Base-by-base conservation (phyloP, 2,888 invertebrate genomes). In the Anoplius nigerrimus region DNA sequence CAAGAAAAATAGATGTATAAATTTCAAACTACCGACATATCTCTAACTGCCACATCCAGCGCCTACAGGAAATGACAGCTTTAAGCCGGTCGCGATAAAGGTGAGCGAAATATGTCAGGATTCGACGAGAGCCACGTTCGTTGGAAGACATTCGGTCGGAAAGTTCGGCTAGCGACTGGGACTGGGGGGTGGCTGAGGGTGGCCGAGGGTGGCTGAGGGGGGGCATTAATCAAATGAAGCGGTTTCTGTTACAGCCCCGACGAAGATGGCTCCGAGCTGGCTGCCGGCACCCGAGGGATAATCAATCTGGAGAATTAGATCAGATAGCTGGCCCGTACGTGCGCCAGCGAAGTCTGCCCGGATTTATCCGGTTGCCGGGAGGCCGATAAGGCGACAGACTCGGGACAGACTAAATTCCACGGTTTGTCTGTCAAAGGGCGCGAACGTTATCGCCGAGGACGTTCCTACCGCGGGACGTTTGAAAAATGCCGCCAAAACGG, bases 281-380 rank as follows among this genome's bases (percentile, higher is more conserved):
- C 66, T 66, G 62, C 24, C 64, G 62, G 67, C 69, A 64, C 64
- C 69, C 74, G 43, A 46, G 58, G 75, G 70, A 75, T 78, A 78
- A 78, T 78, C 78, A 78, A 75, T 78, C 78, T 74, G 65, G 59
- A 62, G 75, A 78, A 78, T 78, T 78, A 78, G 78, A 78, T 75
- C 70, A 66, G 78, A 78, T 78, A 74, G 68, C 68, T 66, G 71
- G 66, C 51, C 24, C 8, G 74, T 75, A 75, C 74, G 75, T 74
- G 75, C 66, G 64, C 71, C 69, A 64, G 64, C 69, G 74, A 69
- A 60, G 75, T 75, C 75, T 74, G 62, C 74, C 56, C 64, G 69
- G 69, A 75, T 75, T 74, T 75, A 74, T 74, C 71, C 70, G 68
- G 64, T 70, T 63, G 62, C 68, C 63, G 48, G 45, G 67, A 68